Evolutionary conservation across 2,888 invertebrate genomes (phyloP), one percentile per base, ranked within the genome.

Genomic region (Diarsia brunnea): DNA sequence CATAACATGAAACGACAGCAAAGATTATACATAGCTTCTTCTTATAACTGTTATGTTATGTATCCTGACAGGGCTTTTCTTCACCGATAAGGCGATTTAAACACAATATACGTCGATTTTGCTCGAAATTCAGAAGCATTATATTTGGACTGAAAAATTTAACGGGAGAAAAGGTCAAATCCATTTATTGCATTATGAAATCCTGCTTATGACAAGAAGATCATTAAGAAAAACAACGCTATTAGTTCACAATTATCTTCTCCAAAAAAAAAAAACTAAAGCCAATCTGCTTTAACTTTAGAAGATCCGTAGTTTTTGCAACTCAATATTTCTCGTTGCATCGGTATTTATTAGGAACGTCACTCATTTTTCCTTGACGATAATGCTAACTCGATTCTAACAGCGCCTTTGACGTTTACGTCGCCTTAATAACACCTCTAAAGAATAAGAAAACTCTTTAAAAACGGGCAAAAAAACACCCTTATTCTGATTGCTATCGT

Each of bases 401-500:
- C 55, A 64, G 45, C 16, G 12, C 7, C n/a, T 55, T 66, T 71
- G 49, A 53, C 60, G 45, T 78, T 77, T 68, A 74, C 66, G 66
- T 79, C 43, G 55, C 60, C 66, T 74, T 71, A 78, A 82, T 84
- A 88, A 87, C 84, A 86, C 75, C 78, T 88, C 65, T 74, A 51
- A 66, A 75, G 73, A 80, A 83, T 76, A 77, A 75, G 64, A 85
- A 86, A 84, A 81, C 74, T 78, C 74, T 78, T 81, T 74, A 73
- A 80, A 84, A 82, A 69, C 47, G 55, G 49, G 63, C 69, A 87
- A 81, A 60, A 74, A 82, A 81, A 76, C 78, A 80, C 86, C 85
- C 86, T 81, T 87, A 89, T 89, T 84, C 79, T 77, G 88, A 88
- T 86, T 87, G 88, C 87, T 89, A 89, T 89, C 87, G 81, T 85